phyloP scores from a whole-genome alignment of 2,888 invertebrate genomes.

The Malthinus flaveolus region DNA sequence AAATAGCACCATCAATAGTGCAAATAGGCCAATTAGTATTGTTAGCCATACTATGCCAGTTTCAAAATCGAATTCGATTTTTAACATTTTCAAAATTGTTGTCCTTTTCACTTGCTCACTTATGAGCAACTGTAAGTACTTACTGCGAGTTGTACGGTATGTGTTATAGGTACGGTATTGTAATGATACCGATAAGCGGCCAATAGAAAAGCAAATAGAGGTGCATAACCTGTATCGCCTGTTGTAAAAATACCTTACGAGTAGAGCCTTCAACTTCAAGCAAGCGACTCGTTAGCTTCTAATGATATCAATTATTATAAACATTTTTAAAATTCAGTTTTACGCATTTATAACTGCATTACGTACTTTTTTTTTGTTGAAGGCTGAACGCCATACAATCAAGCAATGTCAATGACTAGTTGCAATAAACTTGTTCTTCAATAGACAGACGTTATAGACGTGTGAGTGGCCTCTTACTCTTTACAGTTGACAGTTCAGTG shows the following conservation, averaged over 20 bases:
- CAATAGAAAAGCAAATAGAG: not conserved
- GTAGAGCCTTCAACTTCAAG: too few relatives aligned
- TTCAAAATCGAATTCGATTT: constrained; percentile 32
- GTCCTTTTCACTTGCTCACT: not conserved
- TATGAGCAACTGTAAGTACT: not conserved
- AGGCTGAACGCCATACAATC: too few relatives aligned
- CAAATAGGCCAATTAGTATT: constrained; percentile 9
- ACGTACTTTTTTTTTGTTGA: too few relatives aligned
- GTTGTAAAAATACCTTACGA: not conserved
- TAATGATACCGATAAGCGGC: not conserved
- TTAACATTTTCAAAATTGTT: constrained; percentile 28
- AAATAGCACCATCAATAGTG: constrained; percentile 68
- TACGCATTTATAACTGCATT: too few relatives aligned
- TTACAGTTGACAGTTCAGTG: too few relatives aligned
- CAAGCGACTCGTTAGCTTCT: too few relatives aligned
- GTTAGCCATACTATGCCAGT: constrained; percentile 27
- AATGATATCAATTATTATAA: too few relatives aligned
- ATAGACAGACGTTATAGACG: too few relatives aligned
- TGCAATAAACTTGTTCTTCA: too few relatives aligned
- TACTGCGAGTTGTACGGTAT: not conserved
- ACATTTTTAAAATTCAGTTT: too few relatives aligned
- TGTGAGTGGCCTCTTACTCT: too few relatives aligned
- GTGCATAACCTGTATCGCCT: not conserved
- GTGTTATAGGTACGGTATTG: not conserved
- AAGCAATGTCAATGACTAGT: too few relatives aligned